Evolutionary conservation across 2,888 invertebrate species (phyloP).

Genomic region (Drosophila macrospina): DNA sequence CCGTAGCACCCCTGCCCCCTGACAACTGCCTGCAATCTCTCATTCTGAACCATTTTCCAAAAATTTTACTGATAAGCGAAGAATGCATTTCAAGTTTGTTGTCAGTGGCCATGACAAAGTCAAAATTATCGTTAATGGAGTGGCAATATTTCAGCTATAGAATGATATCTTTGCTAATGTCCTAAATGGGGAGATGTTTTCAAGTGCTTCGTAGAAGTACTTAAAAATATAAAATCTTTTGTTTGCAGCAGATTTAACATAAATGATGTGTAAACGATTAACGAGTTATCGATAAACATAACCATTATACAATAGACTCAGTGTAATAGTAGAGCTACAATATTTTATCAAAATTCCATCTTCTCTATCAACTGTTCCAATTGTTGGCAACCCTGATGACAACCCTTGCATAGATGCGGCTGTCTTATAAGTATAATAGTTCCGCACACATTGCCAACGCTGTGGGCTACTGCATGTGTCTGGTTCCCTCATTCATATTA

Average conservation of each 20-base stretch:
- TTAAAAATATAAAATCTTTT: neutral
- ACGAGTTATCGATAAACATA: neutral
- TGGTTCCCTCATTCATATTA: constrained; percentile 30
- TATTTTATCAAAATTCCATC: too few relatives aligned
- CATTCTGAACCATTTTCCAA: neutral
- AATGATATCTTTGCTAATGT: constrained; percentile 28
- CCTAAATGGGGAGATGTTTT: neutral
- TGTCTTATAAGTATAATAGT: constrained; percentile 9
- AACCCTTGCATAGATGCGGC: neutral
- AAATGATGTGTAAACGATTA: constrained; percentile 2
- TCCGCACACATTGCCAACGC: constrained; percentile 7
- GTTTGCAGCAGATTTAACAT: neutral
- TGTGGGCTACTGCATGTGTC: constrained; percentile 12
- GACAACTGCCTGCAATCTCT: neutral
- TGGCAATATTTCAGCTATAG: constrained; percentile 22
- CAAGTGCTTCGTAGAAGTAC: constrained; percentile 10
- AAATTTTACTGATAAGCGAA: constrained; percentile 39
- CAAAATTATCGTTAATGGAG: constrained; percentile 28
- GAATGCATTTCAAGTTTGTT: constrained; percentile 34
- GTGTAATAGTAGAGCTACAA: too few relatives aligned
- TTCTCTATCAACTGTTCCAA: too few relatives aligned
- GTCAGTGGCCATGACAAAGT: constrained; percentile 32
- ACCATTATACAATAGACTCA: too few relatives aligned
- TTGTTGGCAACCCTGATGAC: neutral
- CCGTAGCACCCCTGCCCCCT: neutral